Percentiles rank a stretch among this genome's conserved stretches.
phyloP scores from a whole-genome alignment of 2,797 vertebrate genomes.

The Sylvilagus floridanus region DNA sequence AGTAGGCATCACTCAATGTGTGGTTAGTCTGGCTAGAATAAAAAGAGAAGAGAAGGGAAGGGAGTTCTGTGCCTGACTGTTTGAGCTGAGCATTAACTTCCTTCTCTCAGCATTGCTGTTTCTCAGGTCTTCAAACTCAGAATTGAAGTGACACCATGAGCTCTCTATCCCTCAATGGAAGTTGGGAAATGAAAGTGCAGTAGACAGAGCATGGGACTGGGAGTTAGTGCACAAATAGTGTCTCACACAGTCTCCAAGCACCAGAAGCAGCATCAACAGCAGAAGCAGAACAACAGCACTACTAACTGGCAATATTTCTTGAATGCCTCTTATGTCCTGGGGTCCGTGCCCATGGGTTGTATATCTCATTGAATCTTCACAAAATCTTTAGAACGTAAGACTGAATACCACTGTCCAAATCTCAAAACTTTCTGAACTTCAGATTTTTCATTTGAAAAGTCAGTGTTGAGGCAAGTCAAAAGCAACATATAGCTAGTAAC shows the following conservation, averaged over 20 bases:
- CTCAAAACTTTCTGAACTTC: neutral
- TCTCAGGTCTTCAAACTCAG: neutral
- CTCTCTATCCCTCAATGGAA: neutral
- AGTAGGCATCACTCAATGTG: no score
- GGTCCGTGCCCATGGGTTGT: neutral
- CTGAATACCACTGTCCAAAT: neutral
- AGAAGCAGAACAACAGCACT: neutral
- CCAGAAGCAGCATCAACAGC: neutral
- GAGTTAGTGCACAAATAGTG: neutral
- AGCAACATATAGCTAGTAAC: neutral
- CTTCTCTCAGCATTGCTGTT: no score
- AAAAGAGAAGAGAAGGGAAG: neutral
- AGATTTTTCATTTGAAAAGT: constrained; percentile 36
- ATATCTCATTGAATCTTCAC: neutral
- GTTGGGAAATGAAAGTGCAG: neutral
- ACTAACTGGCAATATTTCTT: neutral
- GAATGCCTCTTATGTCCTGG: neutral
- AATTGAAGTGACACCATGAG: neutral
- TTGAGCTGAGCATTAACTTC: neutral
- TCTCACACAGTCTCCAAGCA: neutral
- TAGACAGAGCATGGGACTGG: neutral
- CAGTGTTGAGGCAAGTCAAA: neutral
- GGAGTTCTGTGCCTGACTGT: neutral
- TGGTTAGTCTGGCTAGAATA: neutral
- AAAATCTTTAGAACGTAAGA: neutral